Conservation (phyloP, 92 coral and sea anemone genomes). For the Bergia puertoricense region DNA sequence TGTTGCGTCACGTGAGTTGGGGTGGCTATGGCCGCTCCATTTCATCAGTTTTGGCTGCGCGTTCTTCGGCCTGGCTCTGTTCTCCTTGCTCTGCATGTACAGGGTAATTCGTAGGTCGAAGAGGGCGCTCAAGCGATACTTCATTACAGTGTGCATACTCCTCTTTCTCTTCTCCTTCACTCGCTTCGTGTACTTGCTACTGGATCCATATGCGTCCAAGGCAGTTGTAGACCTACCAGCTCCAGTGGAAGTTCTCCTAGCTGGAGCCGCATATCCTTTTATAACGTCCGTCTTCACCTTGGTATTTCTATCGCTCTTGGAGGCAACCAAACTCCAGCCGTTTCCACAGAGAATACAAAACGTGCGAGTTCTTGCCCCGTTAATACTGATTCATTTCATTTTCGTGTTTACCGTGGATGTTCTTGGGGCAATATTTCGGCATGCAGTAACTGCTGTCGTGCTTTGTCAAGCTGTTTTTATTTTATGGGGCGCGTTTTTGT, state of each 20-base stretch:
- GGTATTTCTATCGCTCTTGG: slow-evolving; percentile 34
- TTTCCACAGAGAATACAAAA: slow-evolving; percentile 23
- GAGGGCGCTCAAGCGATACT: slow-evolving; percentile 32
- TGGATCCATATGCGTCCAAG: slow-evolving; percentile 31
- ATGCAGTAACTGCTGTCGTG: slow-evolving; percentile 13
- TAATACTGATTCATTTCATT: background rate
- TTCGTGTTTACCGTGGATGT: background rate
- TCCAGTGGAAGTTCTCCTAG: slow-evolving; percentile 9
- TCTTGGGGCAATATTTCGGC: background rate
- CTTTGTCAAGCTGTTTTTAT: slow-evolving; percentile 21
- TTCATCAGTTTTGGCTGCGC: slow-evolving; percentile 32
- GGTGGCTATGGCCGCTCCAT: slow-evolving; percentile 29
- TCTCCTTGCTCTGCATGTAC: slow-evolving; percentile 21
- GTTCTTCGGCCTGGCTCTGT: slow-evolving; percentile 27
- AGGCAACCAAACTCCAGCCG: slow-evolving; percentile 27
- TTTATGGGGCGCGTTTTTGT: slow-evolving; percentile 28
- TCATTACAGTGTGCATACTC: slow-evolving; percentile 24
- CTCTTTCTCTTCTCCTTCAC: slow-evolving; percentile 25
- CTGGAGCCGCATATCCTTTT: slow-evolving; percentile 24
- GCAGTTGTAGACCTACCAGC: slow-evolving; percentile 35
- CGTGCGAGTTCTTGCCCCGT: slow-evolving; percentile 6
- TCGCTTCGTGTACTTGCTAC: slow-evolving; percentile 27
- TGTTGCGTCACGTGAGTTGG: slow-evolving; percentile 2
- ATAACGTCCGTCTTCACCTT: slow-evolving; percentile 28
- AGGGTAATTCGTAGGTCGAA: slow-evolving; percentile 13